Evolutionary conservation across 2,888 invertebrate genomes (phyloP), one percentile per base, ranked within the genome.

Genomic region (Sminthurinus aureus): DNA sequence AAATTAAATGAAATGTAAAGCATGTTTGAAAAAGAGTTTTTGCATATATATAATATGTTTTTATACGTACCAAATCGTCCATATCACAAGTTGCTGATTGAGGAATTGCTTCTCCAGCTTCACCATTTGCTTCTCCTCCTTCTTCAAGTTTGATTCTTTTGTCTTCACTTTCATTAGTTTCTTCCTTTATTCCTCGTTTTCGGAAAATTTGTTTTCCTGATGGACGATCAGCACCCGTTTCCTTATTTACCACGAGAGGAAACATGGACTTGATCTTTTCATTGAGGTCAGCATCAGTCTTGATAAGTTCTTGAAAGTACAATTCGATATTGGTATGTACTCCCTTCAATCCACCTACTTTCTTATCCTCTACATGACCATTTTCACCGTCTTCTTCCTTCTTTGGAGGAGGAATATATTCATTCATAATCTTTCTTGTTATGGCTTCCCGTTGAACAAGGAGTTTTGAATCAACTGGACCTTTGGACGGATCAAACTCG

Each of bases 21-120:
- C 26, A 9, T 6, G 13, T 15, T 73, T 8, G 8, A 73, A 66
- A 66, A n/a, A 11, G n/a, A 66, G 9, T 12, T 15, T 58, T 9
- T 9, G 58, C 22, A 79, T 79, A 64, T 13, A 26, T 4, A 24
- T 13, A 71, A 71, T n/a, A 78, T 22, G 67, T n/a, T n/a, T n/a
- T n/a, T n/a, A n/a, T n/a, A n/a, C 83, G 66, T 83, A 87, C 88
- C 85, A 88, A 84, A 73, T 86, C 85, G 82, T 87, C 85, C 20
- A 81, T 71, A 66, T 86, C 83, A 20, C 22, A 8, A 9, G 12
- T n/a, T 9, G 20, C 20, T 22, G 73, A 38, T 15, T 38, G 22
- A 2, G 85, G 38, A 1, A 80, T 83, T 38, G 82, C 74, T n/a
- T 84, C 86, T 50, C 77, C 82, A 75, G 71, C 64, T 64, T 18